Percentiles rank a stretch among this genome's conserved stretches.
phyloP scores from a whole-genome alignment of 1,140 invertebrate species.

The Hetaerina americana region DNA sequence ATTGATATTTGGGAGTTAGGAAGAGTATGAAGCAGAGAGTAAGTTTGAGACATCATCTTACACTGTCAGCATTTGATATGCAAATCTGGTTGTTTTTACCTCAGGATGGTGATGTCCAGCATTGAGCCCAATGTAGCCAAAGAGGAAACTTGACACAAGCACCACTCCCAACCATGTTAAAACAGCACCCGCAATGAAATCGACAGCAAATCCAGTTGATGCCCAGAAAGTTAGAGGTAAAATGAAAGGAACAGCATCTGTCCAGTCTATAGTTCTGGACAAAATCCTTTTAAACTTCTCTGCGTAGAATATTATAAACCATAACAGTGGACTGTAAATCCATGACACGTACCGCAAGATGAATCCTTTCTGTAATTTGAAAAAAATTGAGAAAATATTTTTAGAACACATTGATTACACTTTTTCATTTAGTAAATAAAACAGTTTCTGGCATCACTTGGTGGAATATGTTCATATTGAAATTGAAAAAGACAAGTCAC shows the following conservation, averaged over 20 bases:
- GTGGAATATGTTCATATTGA: too few relatives aligned
- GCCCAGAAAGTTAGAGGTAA: conserved; percentile 36
- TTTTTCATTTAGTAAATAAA: too few relatives aligned
- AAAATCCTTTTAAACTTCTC: conserved; percentile 35
- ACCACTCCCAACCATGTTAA: conserved; percentile 45
- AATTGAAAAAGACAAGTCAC: too few relatives aligned
- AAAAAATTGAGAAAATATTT: too few relatives aligned
- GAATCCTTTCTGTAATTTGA: conserved; percentile 29
- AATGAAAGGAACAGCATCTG: conserved; percentile 33
- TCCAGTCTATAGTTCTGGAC: conserved; percentile 23
- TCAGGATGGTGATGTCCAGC: conserved; percentile 73
- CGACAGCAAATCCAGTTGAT: conserved; percentile 23
- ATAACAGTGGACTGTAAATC: conserved; percentile 37
- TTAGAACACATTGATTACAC: too few relatives aligned
- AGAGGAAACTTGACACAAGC: conserved; percentile 42
- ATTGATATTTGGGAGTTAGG: too few relatives aligned
- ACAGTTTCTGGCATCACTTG: too few relatives aligned
- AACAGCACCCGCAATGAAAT: conserved; percentile 24
- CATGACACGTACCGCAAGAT: conserved; percentile 30
- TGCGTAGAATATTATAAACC: conserved; percentile 26
- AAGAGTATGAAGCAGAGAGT: too few relatives aligned
- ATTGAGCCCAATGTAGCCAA: conserved; percentile 51
- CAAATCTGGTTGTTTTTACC: too few relatives aligned
- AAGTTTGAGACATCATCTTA: too few relatives aligned
- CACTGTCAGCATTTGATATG: too few relatives aligned